Conservation (phyloP, 2,888 invertebrate genomes). For the Frankliniella fusca region DNA sequence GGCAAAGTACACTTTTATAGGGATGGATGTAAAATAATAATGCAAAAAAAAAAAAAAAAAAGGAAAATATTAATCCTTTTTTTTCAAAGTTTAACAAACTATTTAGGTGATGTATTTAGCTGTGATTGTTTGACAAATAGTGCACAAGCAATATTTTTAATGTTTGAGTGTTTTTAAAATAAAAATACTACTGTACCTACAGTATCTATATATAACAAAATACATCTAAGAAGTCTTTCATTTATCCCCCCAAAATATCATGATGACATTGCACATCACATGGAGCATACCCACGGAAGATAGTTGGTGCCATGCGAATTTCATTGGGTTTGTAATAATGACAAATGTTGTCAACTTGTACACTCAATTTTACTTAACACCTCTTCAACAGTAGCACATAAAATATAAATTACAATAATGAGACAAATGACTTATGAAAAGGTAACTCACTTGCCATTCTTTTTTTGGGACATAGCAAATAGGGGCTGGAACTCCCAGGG, state of each 20-base stretch:
- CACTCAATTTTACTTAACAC: constrained; percentile 10
- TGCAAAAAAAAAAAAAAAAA: not conserved
- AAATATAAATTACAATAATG: constrained; percentile 36
- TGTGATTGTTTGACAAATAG: not conserved
- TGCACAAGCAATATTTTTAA: not conserved
- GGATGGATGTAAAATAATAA: no score
- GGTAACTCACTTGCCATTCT: constrained; percentile 29
- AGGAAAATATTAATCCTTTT: not conserved
- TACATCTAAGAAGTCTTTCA: not conserved
- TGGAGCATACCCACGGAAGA: no score
- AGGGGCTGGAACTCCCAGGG: constrained; percentile 64
- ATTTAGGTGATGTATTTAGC: not conserved
- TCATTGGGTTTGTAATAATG: not conserved
- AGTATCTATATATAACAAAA: not conserved
- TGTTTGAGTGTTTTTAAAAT: not conserved
- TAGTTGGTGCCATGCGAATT: not conserved
- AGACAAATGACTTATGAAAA: no score
- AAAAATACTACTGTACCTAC: not conserved
- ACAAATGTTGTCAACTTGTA: not conserved
- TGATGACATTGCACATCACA: not conserved
- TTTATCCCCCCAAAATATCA: not conserved
- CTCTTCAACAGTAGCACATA: not conserved
- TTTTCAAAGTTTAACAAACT: not conserved
- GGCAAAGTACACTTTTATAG: no score
- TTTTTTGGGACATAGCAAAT: constrained; percentile 57